Base-by-base conservation (phyloP, 2,113 vertebrate genomes). In the Corythaixoides concolor region DNA sequence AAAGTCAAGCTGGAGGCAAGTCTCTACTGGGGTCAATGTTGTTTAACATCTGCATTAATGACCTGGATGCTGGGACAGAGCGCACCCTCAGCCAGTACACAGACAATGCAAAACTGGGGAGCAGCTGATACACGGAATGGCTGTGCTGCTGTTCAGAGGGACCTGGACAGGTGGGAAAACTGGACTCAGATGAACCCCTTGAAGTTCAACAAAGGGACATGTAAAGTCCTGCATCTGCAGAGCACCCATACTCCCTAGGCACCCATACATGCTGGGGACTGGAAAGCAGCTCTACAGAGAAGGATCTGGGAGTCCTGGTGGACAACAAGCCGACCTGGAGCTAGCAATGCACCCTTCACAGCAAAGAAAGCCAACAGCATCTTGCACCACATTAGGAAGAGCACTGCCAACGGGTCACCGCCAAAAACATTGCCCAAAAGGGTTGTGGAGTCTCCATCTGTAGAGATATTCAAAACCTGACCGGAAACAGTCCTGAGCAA, bases 301-400 rank as follows among this genome's bases (percentile, higher is more conserved):
- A 85, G 39, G 64, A 74, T 37, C 55, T 60, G 39, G 39, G 55
- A 92, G 30, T 28, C 39, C n/a, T 64, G 53, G 28, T 56, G n/a
- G 4, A 74, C 11, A 77, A 22, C 21, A 37, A 73, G 74, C 53
- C 69, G 49, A 64, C 12, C 32, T 73, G 0, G 0, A 85, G 64
- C 26, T 22, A 59, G 32, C 30, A 73, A 52, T 7, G 33, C 1
- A 45, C 23, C 21, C 24, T 33, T 53, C 0, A 0, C 0, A 1
- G 68, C 49, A 89, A 73, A 68, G 32, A n/a, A 47, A 79, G 72
- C 33, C 75, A 86, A 21, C 9, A 66, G 5, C 32, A 80, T 10
- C 43, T 75, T 49, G 60, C 16, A 78, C 6, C 1, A 0, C 33
- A 8, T 9, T 4, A 59, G 37, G 19, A 63, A 78, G n/a, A 69